phyloP scores from a whole-genome alignment of 2,113 vertebrate genomes.

The Grammomys surdaster region DNA sequence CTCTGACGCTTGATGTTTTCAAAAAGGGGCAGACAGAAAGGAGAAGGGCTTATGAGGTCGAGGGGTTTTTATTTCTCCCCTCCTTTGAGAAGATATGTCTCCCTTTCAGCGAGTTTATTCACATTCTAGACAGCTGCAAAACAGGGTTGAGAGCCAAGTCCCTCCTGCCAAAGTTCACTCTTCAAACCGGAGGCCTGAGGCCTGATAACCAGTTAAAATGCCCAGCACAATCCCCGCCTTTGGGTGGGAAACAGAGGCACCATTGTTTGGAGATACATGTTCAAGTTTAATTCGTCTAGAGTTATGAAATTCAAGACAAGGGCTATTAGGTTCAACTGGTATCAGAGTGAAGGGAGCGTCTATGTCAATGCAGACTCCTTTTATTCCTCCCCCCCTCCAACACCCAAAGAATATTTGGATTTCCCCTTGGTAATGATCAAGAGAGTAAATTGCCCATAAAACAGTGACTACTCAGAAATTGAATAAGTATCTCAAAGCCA shows the following conservation, averaged over 20 bases:
- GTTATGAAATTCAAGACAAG: constrained; percentile 79
- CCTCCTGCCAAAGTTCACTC: constrained; percentile 81
- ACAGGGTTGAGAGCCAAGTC: constrained; percentile 78
- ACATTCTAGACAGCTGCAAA: constrained; percentile 82
- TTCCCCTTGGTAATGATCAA: constrained; percentile 21
- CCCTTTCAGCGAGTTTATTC: constrained; percentile 75
- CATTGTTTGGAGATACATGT: constrained; percentile 71
- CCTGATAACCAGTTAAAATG: constrained; percentile 82
- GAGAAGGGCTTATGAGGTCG: constrained; percentile 52
- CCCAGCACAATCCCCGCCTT: constrained; percentile 75
- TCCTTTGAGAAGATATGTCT: constrained; percentile 69
- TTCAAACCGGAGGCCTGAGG: constrained; percentile 78
- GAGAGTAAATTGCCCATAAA: constrained; percentile 59
- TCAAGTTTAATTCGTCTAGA: constrained; percentile 78
- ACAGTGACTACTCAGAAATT: constrained; percentile 28
- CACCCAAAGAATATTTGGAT: constrained; percentile 48
- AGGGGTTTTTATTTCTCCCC: constrained; percentile 53
- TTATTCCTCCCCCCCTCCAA: not conserved
- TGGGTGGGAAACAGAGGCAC: constrained; percentile 70
- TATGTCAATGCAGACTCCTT: not conserved
- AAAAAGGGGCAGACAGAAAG: constrained; percentile 41
- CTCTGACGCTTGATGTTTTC: constrained; percentile 21
- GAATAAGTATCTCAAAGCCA: constrained; percentile 34
- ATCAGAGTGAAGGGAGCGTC: constrained; percentile 50
- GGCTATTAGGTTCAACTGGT: constrained; percentile 72